Base-by-base conservation (phyloP, 1,140 invertebrate species). In the Drosophila lacteicornis region DNA sequence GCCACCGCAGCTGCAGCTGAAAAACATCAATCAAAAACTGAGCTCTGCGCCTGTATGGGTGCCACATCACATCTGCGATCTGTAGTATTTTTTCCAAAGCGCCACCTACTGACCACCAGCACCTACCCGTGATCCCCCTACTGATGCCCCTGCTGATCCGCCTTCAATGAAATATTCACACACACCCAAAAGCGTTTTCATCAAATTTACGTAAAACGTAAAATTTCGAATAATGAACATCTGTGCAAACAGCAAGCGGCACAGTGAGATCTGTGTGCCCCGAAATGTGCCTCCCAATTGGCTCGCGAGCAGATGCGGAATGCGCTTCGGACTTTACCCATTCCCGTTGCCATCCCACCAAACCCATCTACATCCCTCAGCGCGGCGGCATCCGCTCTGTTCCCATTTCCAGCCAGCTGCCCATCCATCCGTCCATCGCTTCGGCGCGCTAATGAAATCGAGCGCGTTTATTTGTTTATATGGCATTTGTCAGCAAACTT, bases 401-500 rank as follows among this genome's bases (percentile, higher is more conserved):
- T 73, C 55, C 68, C 68, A 73, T 74, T 71, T 73, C 70, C 75
- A 65, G 38, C 43, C 57, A 75, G 63, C 63, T 53, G 63, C 57
- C 63, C 87, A 79, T 76, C 61, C 50, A 36, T 38, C 55, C 33
- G 30, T 47, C 63, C 75, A 42, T 30, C 58, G 36, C 63, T 69
- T 58, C 57, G 77, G 73, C 67, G 85, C 78, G 80, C 84, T 87
- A 87, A 87, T 87, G 84, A 87, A 87, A 87, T 87, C 84, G 84
- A 87, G 85, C 84, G 77, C 84, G 46, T 80, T 87, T 82, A 83
- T 87, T 87, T 83, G 80, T 83, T 87, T 87, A 80, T 82, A 86
- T 66, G 81, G 75, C 70, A 82, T 85, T 85, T 86, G 82, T 86
- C 82, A 86, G 82, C 67, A 57, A 76, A 50, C 59, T 67, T 51